Percentiles rank a stretch among this genome's conserved stretches.
Conservation (phyloP, 2,888 invertebrate genomes). For the Clusia tigrina region DNA sequence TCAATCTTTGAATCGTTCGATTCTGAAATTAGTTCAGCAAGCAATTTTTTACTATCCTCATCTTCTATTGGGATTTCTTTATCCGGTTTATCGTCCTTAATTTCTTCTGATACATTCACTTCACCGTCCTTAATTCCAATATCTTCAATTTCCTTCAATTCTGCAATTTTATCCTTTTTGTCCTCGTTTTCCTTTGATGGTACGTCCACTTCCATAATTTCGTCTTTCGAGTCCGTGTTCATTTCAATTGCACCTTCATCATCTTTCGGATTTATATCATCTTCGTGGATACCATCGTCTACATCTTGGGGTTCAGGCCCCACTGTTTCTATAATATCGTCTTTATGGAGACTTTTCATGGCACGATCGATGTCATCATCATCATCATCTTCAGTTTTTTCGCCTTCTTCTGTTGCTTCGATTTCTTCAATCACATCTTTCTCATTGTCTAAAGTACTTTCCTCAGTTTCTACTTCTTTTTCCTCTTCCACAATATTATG, state of each 20-base stretch:
- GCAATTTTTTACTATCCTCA: conserved; percentile 33
- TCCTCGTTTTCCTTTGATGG: conserved; percentile 14
- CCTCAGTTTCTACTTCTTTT: conserved; percentile 12
- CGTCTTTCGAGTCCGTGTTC: conserved; percentile 4
- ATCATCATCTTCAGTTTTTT: conserved; percentile 45
- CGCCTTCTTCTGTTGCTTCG: conserved; percentile 17
- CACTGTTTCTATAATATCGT: conserved; percentile 27
- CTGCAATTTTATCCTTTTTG: conserved; percentile 14
- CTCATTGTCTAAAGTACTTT: conserved; percentile 28
- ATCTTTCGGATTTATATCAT: conserved; percentile 10
- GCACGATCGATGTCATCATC: conserved; percentile 56
- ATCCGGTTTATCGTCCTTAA: conserved; percentile 23
- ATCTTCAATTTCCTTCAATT: conserved; percentile 17
- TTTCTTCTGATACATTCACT: conserved; percentile 16
- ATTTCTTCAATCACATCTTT: conserved; percentile 34
- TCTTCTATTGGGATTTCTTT: conserved; percentile 9
- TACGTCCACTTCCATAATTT: not conserved
- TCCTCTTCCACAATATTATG: conserved; percentile 15
- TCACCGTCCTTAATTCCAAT: conserved; percentile 28
- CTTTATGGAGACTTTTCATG: conserved; percentile 51
- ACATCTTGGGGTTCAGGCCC: no score
- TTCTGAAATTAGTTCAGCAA: conserved; percentile 47
- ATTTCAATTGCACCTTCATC: conserved; percentile 5
- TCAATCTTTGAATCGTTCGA: conserved; percentile 24
- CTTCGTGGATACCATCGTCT: no score